These are phyloP conservation scores for Maconellicoccus hirsutus DNA, from an alignment of 1,140 invertebrate species.

Conservation along the genomic window DNA sequence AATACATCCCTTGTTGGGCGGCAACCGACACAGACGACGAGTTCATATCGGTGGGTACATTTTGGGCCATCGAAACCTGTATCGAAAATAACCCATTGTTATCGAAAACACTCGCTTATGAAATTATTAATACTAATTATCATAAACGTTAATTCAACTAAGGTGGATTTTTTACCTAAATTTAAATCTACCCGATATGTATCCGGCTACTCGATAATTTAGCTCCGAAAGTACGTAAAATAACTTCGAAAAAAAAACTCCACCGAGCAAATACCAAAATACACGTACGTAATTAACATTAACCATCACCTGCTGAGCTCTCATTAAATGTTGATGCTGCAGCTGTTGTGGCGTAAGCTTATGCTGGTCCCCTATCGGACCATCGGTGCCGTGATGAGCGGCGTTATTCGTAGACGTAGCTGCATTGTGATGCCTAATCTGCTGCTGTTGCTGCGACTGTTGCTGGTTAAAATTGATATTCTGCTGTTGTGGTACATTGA, in stretches of 20 bases:
- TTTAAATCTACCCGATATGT: too few relatives aligned
- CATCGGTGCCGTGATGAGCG: neutral
- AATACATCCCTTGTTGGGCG: constrained; percentile 3
- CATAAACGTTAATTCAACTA: too few relatives aligned
- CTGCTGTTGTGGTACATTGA: neutral
- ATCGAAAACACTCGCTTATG: too few relatives aligned
- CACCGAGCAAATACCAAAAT: too few relatives aligned
- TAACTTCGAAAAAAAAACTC: too few relatives aligned
- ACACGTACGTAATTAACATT: too few relatives aligned
- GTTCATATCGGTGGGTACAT: neutral
- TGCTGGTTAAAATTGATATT: neutral
- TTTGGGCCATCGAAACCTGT: neutral
- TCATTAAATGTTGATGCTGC: constrained; percentile 10
- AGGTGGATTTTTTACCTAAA: too few relatives aligned
- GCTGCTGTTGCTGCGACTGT: neutral
- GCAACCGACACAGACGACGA: neutral
- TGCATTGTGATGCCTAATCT: neutral
- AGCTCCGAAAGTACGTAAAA: too few relatives aligned
- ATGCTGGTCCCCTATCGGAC: neutral
- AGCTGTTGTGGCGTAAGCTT: constrained; percentile 2
- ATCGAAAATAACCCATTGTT: neutral
- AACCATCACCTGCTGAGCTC: neutral
- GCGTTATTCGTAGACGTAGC: neutral
- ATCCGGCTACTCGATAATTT: too few relatives aligned
- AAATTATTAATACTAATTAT: too few relatives aligned